Evolutionary conservation across 2,113 vertebrate genomes (phyloP), one percentile per base, ranked within the genome.

Genomic region (Oreotrochilus melanogaster): DNA sequence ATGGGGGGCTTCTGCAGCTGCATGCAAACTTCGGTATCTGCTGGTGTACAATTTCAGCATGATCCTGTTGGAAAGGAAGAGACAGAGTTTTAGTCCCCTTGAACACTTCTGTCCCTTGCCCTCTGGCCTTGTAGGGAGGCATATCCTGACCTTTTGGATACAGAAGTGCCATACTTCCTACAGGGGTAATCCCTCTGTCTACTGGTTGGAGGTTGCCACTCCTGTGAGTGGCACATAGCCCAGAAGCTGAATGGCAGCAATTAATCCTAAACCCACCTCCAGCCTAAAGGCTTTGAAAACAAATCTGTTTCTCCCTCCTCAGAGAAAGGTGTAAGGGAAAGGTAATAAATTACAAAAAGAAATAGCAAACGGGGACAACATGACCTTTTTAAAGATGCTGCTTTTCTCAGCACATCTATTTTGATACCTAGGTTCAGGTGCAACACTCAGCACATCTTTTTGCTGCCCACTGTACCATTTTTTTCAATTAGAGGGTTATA

Each of bases 21-120:
- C 24, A 31, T 4, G 6, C 3, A 50, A 33, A 31, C 22, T 53
- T 82, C 31, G 7, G 3, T 22, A 7, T 0, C 0, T 22, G 9
- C 30, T 50, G 23, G 11, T 65, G 83, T 61, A 61, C 14, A 35
- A 23, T 50, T 35, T 15, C 31, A 31, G 7, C 30, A 3, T 24
- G 21, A 31, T 64, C 51, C n/a, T 81, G 53, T n/a, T 25, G 23
- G 25, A 15, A 64, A 22, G 10, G 7, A 78, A 75, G 39, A 16
- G 25, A 47, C 19, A 64, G 79, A 76, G 7, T 28, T 69, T 56
- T 39, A 45, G 7, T 39, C 5, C 7, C 30, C 28, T 73, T 48
- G n/a, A 86, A 27, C 5, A 6, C 66, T 60, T 53, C 15, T 37
- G 9, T 85, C 19, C 4, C 53, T 66, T 86, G 31, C 12, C 12